phyloP scores from a whole-genome alignment of 2,888 invertebrate genomes.

The Sphaerophoria taeniata region DNA sequence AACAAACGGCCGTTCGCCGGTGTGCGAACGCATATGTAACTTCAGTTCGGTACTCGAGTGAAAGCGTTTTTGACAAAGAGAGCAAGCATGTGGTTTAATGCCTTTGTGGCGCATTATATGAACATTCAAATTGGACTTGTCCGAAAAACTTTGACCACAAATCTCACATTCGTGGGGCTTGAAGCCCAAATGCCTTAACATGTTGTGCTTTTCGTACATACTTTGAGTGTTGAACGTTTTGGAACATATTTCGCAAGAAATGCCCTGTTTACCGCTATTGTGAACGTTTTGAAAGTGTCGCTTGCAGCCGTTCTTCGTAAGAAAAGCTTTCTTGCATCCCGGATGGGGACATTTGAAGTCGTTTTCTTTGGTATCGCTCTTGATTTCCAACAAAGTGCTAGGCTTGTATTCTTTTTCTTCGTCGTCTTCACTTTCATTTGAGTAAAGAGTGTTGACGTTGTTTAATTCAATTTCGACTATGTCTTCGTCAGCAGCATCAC shows the following conservation, averaged over 20 bases:
- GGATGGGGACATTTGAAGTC: constrained; percentile 39
- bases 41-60: constrained; percentile 68
- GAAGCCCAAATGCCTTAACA: constrained; percentile 49
- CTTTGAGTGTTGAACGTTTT: constrained; percentile 42
- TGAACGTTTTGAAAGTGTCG: constrained; percentile 47
- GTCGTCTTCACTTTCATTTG: constrained; percentile 7
- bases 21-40: constrained; percentile 66
- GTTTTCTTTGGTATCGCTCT: constrained; percentile 20
- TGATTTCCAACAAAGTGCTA: neutral
- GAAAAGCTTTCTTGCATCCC: constrained; percentile 39
- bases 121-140: constrained; percentile 80
- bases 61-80: constrained; percentile 79
- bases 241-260: constrained; percentile 36
- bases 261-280: neutral
- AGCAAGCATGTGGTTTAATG: constrained; percentile 80
- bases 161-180: constrained; percentile 77
- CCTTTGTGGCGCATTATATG: constrained; percentile 80
- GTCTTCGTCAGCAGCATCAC: neutral
- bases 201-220: constrained; percentile 42
- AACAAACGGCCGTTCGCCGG: constrained; percentile 68
- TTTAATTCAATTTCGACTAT: too few species aligned
- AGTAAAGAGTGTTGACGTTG: neutral
- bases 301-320: constrained; percentile 28
- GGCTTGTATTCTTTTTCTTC: constrained; percentile 16
- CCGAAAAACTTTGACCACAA: constrained; percentile 79